Evolutionary conservation across 2,888 invertebrate genomes (phyloP).

Genomic region (Lumbricus terrestris): DNA sequence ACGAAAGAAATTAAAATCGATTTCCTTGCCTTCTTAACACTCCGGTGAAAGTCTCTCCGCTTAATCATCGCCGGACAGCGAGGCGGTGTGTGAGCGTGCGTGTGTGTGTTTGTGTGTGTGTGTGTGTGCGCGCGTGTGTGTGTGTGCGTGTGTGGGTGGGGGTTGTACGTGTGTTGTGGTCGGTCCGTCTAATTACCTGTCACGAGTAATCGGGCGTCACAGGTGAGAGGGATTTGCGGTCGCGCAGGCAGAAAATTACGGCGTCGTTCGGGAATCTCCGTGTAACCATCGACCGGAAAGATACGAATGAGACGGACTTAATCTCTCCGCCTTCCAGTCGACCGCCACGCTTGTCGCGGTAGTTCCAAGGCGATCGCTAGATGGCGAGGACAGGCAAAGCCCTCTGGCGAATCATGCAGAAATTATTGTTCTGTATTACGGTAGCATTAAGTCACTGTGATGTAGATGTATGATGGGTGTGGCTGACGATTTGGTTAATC

Average conservation of each 20-base stretch:
- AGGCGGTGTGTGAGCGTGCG: not conserved
- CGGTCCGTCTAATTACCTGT: constrained; percentile 13
- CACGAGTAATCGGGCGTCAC: constrained; percentile 9
- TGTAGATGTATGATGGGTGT: not conserved
- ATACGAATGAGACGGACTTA: not conserved
- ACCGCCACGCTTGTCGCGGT: not conserved
- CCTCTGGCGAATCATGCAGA: not conserved
- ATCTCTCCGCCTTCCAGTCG: not conserved
- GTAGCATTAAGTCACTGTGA: not conserved
- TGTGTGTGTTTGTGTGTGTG: too few species aligned
- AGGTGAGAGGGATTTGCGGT: constrained; percentile 15
- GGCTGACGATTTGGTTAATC: not conserved
- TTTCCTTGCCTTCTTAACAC: not conserved
- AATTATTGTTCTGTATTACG: not conserved
- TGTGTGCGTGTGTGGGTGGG: too few species aligned
- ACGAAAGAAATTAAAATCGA: not conserved
- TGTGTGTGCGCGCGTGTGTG: too few species aligned
- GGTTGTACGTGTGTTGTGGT: not conserved
- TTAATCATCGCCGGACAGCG: not conserved
- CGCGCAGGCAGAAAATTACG: constrained; percentile 10
- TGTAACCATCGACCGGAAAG: not conserved
- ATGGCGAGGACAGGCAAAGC: not conserved
- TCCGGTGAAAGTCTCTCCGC: not conserved
- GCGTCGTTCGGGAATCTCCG: not conserved
- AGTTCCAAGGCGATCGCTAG: not conserved